Evolutionary conservation across 1,140 invertebrate genomes (phyloP).

Genomic region (Sesamia nonagrioides): DNA sequence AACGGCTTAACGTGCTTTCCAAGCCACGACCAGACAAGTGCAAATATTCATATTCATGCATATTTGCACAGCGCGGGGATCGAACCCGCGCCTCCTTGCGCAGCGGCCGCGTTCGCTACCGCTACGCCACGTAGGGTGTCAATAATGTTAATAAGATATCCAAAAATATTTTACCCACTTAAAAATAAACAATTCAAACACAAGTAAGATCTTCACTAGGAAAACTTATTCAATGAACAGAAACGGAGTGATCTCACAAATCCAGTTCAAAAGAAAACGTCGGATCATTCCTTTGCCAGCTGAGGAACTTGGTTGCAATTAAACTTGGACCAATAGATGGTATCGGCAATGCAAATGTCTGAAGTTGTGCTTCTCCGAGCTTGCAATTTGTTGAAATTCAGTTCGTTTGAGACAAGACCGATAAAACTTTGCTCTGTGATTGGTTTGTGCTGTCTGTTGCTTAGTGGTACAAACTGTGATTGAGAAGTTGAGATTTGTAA

Average conservation of each 20-base stretch:
- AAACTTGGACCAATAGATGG: slow-evolving; percentile 38
- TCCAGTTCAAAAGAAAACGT: slow-evolving; percentile 20
- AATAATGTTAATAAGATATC: no score
- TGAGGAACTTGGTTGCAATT: slow-evolving; percentile 35
- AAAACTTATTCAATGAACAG: not conserved
- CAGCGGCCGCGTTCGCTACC: no score
- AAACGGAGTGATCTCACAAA: slow-evolving; percentile 14
- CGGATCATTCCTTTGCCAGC: slow-evolving; percentile 16
- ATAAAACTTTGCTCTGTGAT: slow-evolving; percentile 30
- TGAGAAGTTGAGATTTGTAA: not conserved
- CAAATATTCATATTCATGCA: no score
- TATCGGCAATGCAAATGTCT: slow-evolving; percentile 37
- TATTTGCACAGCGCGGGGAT: no score
- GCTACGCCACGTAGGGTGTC: no score
- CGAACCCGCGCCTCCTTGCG: no score
- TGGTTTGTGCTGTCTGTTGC: slow-evolving; percentile 16
- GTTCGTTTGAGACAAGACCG: slow-evolving; percentile 7
- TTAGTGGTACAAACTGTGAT: not conserved
- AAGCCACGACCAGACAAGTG: no score
- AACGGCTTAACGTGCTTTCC: no score
- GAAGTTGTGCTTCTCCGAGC: slow-evolving; percentile 3
- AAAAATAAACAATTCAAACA: not conserved
- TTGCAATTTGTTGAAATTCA: slow-evolving; percentile 28
- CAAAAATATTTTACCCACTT: no score
- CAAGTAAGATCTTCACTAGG: not conserved